These are phyloP conservation scores for Rhagonycha fulva DNA, from an alignment of 2,888 invertebrate species.

Conservation along the genomic window DNA sequence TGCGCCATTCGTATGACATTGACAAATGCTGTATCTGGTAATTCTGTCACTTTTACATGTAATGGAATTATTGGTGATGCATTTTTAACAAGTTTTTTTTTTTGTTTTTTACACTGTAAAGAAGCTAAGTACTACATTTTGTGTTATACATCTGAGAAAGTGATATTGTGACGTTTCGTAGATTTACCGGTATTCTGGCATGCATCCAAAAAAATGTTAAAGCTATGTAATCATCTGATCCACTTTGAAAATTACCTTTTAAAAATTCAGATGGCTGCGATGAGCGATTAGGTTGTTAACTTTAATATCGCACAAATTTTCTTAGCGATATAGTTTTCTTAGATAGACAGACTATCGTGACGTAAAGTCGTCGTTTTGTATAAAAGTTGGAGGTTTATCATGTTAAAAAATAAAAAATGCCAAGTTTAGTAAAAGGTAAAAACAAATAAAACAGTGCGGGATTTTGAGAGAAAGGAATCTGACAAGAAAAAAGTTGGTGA, in stretches of 20 bases:
- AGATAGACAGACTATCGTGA: not conserved
- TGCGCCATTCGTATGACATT: not conserved
- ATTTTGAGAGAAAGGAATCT: not conserved
- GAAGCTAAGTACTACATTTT: not conserved
- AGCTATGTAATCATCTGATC: conserved; percentile 17
- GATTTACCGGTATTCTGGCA: not conserved
- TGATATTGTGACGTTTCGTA: not conserved
- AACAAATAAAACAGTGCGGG: conserved; percentile 10
- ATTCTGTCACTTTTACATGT: not conserved
- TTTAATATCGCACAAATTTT: conserved; percentile 15
- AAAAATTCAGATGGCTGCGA: conserved; percentile 19
- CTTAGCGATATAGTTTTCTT: not conserved
- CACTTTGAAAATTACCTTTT: conserved; percentile 20
- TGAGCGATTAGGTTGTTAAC: conserved; percentile 19
- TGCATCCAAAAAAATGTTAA: not conserved
- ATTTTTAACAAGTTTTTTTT: not conserved
- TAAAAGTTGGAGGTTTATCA: not conserved
- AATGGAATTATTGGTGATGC: not conserved
- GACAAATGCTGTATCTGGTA: not conserved
- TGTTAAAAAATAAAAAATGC: not conserved
- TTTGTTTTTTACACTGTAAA: not conserved
- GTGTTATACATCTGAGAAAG: not conserved
- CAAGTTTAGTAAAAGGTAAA: not conserved
- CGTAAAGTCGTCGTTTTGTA: not conserved
- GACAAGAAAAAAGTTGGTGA: conserved; percentile 17